Evolutionary conservation across 2,888 invertebrate species (phyloP).

Genomic region (Biston stratarius): DNA sequence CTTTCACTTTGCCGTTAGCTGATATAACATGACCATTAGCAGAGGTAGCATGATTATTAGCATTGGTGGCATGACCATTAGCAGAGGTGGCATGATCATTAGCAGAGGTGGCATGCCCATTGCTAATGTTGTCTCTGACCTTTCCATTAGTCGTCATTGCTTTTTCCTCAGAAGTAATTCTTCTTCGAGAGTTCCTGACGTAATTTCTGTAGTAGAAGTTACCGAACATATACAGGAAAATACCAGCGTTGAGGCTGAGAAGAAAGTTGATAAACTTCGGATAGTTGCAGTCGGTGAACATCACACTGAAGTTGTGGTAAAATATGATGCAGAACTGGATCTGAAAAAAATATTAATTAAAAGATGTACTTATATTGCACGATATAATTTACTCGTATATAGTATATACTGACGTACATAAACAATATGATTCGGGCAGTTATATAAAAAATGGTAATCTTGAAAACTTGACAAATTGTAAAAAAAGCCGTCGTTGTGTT

Average conservation of each 20-base stretch:
- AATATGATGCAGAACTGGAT: constrained; percentile 92
- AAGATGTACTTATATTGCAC: background rate
- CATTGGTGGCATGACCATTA: constrained; percentile 9
- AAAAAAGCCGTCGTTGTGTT: too few relatives aligned
- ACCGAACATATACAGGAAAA: constrained; percentile 92
- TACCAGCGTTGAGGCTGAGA: constrained; percentile 88
- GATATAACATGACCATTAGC: constrained; percentile 13
- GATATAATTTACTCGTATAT: too few relatives aligned
- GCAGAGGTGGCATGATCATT: background rate
- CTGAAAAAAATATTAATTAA: constrained; percentile 68
- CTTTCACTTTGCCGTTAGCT: constrained; percentile 62
- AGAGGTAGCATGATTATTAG: constrained; percentile 6
- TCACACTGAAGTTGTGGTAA: constrained; percentile 88
- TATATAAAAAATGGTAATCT: too few relatives aligned
- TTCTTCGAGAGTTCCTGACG: constrained; percentile 61
- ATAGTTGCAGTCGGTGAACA: constrained; percentile 90
- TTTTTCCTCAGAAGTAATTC: constrained; percentile 27
- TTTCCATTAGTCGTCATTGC: constrained; percentile 7
- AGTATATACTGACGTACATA: too few relatives aligned
- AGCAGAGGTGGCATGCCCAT: background rate
- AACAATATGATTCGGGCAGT: too few relatives aligned
- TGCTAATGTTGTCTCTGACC: background rate
- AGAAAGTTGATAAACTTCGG: constrained; percentile 90
- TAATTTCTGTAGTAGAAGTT: constrained; percentile 91
- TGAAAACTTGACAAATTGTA: too few relatives aligned